A percentile compares a stretch with the other conserved stretches of the same genome.
phyloP scores from a whole-genome alignment of 1,140 invertebrate species.

The Trachymyrmex septentrionalis region DNA sequence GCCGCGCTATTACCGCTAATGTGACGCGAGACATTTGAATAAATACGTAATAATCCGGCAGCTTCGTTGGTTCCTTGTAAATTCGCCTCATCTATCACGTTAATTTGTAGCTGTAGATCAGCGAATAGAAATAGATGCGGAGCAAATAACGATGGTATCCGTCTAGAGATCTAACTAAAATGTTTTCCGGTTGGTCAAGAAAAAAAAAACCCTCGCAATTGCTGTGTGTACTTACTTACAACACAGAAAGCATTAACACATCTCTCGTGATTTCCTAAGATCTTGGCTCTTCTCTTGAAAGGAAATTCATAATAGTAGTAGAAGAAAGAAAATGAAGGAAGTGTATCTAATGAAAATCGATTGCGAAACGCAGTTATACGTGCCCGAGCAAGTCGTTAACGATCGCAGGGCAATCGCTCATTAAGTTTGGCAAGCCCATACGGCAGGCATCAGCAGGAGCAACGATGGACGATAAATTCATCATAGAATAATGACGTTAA shows the following conservation, averaged over 20 bases:
- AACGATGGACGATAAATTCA: conserved; percentile 77
- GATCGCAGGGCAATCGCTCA: conserved; percentile 71
- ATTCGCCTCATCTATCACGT: conserved; percentile 38
- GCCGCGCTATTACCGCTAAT: conserved; percentile 5
- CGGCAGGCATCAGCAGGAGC: conserved; percentile 58
- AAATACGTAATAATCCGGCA: conserved; percentile 55
- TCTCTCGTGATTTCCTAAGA: background rate
- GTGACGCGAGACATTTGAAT: conserved; percentile 58
- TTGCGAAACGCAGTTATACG: background rate
- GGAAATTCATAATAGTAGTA: background rate
- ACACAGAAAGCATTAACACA: background rate
- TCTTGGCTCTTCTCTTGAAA: background rate
- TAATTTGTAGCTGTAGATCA: conserved; percentile 26
- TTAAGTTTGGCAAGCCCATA: conserved; percentile 73
- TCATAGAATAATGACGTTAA: conserved; percentile 83
- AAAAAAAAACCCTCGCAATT: background rate
- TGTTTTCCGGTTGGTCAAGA: background rate
- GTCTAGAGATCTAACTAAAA: background rate
- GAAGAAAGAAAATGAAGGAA: conserved; percentile 2
- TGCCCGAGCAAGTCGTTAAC: conserved; percentile 61
- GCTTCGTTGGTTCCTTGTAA: conserved; percentile 50
- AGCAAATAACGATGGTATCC: conserved; percentile 7
- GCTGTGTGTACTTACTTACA: background rate
- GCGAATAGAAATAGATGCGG: conserved; percentile 42
- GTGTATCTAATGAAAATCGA: background rate